Conservation (phyloP, 1,140 invertebrate species). For the Bombus sibiricus region DNA sequence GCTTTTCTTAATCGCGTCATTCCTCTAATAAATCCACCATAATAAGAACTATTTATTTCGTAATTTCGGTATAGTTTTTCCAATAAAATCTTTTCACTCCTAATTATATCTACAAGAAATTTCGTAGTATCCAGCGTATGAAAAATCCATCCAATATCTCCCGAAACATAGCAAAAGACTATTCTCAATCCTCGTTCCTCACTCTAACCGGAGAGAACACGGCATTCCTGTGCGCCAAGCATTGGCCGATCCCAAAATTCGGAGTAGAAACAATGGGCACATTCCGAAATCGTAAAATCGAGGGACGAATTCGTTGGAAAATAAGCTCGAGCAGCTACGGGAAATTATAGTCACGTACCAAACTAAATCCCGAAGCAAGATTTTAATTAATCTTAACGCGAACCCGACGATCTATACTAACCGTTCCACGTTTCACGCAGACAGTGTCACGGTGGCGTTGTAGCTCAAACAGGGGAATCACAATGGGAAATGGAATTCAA, state of each 20-base stretch:
- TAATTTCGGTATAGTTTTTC: too few species aligned
- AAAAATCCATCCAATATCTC: not conserved
- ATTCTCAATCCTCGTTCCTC: not conserved
- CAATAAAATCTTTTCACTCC: too few species aligned
- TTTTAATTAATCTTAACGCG: slow-evolving; percentile 46
- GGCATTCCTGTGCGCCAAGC: not conserved
- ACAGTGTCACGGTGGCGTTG: slow-evolving; percentile 19
- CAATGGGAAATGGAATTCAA: slow-evolving; percentile 51
- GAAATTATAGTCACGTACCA: not conserved
- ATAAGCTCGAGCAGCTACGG: not conserved
- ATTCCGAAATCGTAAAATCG: not conserved
- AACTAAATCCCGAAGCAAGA: not conserved
- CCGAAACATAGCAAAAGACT: not conserved
- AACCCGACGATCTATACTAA: slow-evolving; percentile 32
- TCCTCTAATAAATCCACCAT: too few species aligned
- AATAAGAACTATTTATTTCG: too few species aligned
- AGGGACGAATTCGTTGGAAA: not conserved
- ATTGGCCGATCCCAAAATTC: not conserved
- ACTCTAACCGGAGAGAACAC: not conserved
- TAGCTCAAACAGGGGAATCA: slow-evolving; percentile 43
- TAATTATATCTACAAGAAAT: too few species aligned
- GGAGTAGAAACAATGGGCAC: not conserved
- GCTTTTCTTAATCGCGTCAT: too few species aligned
- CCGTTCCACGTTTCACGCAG: slow-evolving; percentile 22
- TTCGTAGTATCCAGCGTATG: too few species aligned